Base-by-base conservation (phyloP, 2,113 vertebrate species). In the Rhegmatorhina hoffmannsi region DNA sequence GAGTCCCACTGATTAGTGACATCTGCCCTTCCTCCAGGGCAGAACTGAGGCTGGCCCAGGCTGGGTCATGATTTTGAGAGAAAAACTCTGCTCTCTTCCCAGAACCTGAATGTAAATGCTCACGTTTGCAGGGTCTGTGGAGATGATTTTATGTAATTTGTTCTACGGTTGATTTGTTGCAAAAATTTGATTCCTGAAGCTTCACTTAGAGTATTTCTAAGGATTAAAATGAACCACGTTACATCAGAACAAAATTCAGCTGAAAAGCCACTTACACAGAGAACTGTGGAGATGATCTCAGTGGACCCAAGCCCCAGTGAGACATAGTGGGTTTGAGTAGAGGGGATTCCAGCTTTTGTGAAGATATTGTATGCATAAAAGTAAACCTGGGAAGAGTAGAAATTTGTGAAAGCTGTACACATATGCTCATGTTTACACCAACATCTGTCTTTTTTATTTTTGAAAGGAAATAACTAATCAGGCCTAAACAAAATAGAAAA, bases 321-420 rank as follows among this genome's bases (percentile, higher is more conserved):
- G 4, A 95, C 92, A 5, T 98, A 98, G 43, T 83, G 95, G n/a
- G 97, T 96, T 93, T 98, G 96, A 50, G 85, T 23, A 44, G 96
- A 66, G 14, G 94, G 82, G 56, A 99, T 98, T 75, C 98, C 98
- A 38, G 98, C 98, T 6, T 96, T 97, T 40, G 84, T 86, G 78
- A 99, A 98, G 87, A 99, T 95, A 15, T 96, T 97, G 90, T 97
- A 98, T 36, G 98, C 98, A 67, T 99, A 99, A 84, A 97, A 98
- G 95, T 98, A 99, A 70, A 99, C 98, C 98, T 99, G 94, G 9
- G 91, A 92, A 94, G 25, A 77, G 34, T 2, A 95, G 67, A 81
- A 59, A 77, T 17, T 19, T 28, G 28, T 78, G 73, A 87, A 82
- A 31, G 34, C 17, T 72, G 28, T 46, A 60, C 17, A 31, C 36